Base-by-base conservation (phyloP, 1,140 invertebrate species). In the Eulimnadia texana region DNA sequence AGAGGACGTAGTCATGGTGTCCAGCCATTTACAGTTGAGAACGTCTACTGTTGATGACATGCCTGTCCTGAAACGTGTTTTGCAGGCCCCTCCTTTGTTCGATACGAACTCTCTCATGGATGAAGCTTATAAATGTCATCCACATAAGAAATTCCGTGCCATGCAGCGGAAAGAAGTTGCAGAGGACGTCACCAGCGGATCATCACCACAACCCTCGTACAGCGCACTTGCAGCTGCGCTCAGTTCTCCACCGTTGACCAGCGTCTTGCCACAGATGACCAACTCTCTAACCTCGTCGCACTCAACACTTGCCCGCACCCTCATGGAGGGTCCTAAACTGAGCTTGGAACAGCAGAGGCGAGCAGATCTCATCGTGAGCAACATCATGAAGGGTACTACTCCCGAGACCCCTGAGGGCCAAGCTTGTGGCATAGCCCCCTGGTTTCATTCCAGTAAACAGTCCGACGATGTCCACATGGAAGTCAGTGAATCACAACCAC, bases 131-230 rank as follows among this genome's bases (percentile, higher is more conserved):
- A 90, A 92, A 68, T 42, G 6, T 6, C 33, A 42, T 42, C 89
- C 90, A 50, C 91, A 94, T 77, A 94, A 94, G 72, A 94, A 94
- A 71, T 93, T 94, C 79, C 80, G 90, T 2, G 68, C 68, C n/a
- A 65, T 69, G 55, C 64, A 55, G 47, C 54, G 27, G 19, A 50
- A 58, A 22, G 22, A 52, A 2, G 51, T 64, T 28, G 60, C 52
- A 53, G 50, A 28, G 49, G 16, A n/a, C 20, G 16, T 50, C 50
- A 19, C 11, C 24, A 52, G 58, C 23, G 33, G 16, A n/a, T 9
- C 33, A 42, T 6, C 27, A 20, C 23, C 23, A 13, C 33, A 9
- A 16, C 6, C 33, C 6, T 16, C 33, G 6, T 42, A 28, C 60
- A 64, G 49, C 52, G 49, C 63, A 19, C n/a, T 29, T 22, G 33